phyloP scores from a whole-genome alignment of 2,113 vertebrate species.

The Ailurus styani region DNA sequence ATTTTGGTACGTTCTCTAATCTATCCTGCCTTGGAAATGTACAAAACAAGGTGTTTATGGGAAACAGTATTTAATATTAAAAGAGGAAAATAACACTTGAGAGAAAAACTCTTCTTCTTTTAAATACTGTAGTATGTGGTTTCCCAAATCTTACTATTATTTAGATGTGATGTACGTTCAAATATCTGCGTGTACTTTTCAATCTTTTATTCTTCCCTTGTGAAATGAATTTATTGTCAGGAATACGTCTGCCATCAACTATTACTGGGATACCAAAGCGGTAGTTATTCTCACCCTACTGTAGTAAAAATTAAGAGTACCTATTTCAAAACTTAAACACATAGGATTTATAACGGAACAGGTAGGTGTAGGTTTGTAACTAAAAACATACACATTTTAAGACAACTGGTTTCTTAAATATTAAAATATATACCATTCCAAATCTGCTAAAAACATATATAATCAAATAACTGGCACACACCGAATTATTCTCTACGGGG shows the following conservation, averaged over 20 bases:
- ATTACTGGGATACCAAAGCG: neutral
- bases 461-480: neutral
- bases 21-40: neutral
- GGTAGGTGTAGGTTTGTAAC: neutral
- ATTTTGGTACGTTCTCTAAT: neutral
- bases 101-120: neutral
- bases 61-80: neutral
- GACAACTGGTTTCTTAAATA: constrained; percentile 14
- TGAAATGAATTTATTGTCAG: neutral
- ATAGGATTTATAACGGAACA: neutral
- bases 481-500: neutral
- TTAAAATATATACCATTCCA: neutral
- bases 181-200: neutral
- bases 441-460: neutral
- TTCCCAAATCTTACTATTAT: neutral
- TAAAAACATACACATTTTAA: constrained; percentile 8
- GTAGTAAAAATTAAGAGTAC: neutral
- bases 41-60: neutral
- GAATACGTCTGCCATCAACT: neutral
- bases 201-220: neutral
- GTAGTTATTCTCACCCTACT: neutral
- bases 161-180: neutral
- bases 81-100: neutral
- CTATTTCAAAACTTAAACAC: constrained; percentile 10
- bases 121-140: neutral